Base-by-base conservation (phyloP, 1,140 invertebrate genomes). In the Bicyclus anynana region DNA sequence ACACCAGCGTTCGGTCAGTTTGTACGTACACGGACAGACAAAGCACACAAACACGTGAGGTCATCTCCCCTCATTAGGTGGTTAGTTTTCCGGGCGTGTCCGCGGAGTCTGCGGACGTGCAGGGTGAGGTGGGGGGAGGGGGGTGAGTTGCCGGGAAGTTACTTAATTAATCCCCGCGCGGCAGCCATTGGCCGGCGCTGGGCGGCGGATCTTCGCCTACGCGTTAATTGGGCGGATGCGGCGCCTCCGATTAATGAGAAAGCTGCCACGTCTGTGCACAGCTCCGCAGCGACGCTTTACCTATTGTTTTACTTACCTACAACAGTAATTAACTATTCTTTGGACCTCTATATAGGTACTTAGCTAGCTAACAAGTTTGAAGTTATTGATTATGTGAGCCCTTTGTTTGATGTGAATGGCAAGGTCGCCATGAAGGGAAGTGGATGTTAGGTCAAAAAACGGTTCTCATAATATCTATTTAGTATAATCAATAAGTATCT, bases 61-160 rank as follows among this genome's bases (percentile, higher is more conserved):
- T 87, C 84, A 87, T 87, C 84, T 87, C 84, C 84, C 84, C 84
- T 87, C 84, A 87, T 87, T 87, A 87, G 82, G 84, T 83, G 84
- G 82, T 87, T 87, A 87, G 84, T 87, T 87, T 87, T 84, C 84
- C 84, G 84, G 84, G 84, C 84, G 84, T 87, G 84, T 87, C 84
- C 84, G 80, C 84, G 82, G 83, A 80, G 80, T 84, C 89, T 82
- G 73, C 76, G 72, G 78, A 67, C 65, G 65, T 63, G 67, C 69
- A 61, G 63, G 75, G 77, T 69, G 56, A 62, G 64, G 69, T 53
- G 50, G 53, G 56, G 59, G 54, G 55, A 54, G 53, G 55, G 50
- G 56, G 64, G 60, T 57, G 63, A 58, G 64, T 49, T 69, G 78
- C 76, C 74, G 76, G 83, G 81, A 79, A 78, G 74, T 83, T 83